Conservation (phyloP, 2,113 vertebrate genomes). For the Hassar affinis region DNA sequence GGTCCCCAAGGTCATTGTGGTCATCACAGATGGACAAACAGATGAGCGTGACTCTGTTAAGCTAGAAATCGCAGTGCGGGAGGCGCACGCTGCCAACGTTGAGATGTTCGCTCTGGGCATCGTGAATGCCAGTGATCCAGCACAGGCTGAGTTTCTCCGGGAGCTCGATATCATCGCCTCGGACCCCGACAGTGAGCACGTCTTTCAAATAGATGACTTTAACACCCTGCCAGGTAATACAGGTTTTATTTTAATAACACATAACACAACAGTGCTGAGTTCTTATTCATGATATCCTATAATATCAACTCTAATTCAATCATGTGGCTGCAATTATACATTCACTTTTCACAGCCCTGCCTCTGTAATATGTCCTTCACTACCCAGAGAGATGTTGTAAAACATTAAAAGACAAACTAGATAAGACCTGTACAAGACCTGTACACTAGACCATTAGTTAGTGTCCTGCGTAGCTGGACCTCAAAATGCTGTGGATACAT, state of each 20-base stretch:
- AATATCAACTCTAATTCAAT: neutral
- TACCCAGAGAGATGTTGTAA: neutral
- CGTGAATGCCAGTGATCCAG: conserved; percentile 81
- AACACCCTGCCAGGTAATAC: conserved; percentile 82
- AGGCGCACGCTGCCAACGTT: conserved; percentile 85
- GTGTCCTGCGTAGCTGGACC: neutral
- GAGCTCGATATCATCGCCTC: conserved; percentile 89
- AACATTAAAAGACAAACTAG: too few species aligned
- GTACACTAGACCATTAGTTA: neutral
- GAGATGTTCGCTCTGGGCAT: conserved; percentile 91
- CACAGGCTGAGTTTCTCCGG: conserved; percentile 78
- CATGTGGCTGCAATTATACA: neutral
- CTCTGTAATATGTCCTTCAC: too few species aligned
- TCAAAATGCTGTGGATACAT: neutral
- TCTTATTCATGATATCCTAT: neutral
- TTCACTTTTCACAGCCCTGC: neutral
- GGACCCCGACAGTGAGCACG: conserved; percentile 84
- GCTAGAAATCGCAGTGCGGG: conserved; percentile 80
- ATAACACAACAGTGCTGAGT: neutral
- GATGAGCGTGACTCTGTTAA: conserved; percentile 85
- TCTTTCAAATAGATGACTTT: conserved; percentile 88
- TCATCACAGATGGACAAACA: conserved; percentile 86
- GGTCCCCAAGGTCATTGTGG: conserved; percentile 84
- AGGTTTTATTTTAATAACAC: neutral
- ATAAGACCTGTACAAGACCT: too few species aligned